phyloP scores from a whole-genome alignment of 2,888 invertebrate genomes.

The Polydesmus complanatus region DNA sequence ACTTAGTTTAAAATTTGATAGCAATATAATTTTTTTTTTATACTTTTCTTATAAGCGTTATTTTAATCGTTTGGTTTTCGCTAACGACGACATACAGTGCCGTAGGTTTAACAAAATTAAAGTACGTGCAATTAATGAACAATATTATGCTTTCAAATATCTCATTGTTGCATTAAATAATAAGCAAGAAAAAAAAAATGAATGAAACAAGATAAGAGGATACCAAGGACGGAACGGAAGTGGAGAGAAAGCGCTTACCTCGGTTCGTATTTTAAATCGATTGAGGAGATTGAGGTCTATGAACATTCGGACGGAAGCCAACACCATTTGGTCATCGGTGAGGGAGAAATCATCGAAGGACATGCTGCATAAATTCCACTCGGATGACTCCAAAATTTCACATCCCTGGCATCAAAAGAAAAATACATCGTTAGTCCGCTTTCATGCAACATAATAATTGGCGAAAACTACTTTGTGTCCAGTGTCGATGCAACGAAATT shows the following conservation, averaged over 20 bases:
- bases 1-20: too few relatives aligned
- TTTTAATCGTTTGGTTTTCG: too few relatives aligned
- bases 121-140: too few relatives aligned
- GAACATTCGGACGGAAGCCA: slow-evolving; percentile 39
- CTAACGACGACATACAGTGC: too few relatives aligned
- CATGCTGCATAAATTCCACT: slow-evolving; percentile 34
- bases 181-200: neutral
- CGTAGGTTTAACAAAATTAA: too few relatives aligned
- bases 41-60: too few relatives aligned
- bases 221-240: too few relatives aligned
- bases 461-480: neutral
- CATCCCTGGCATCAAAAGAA: slow-evolving; percentile 7
- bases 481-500: slow-evolving; percentile 4
- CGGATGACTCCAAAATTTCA: slow-evolving; percentile 29
- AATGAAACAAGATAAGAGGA: neutral
- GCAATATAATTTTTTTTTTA: too few relatives aligned
- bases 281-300: slow-evolving; percentile 36
- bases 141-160: too few relatives aligned
- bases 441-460: too few relatives aligned
- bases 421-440: neutral
- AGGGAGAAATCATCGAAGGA: slow-evolving; percentile 40
- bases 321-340: slow-evolving; percentile 36
- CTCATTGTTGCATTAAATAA: too few relatives aligned
- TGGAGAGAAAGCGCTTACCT: too few relatives aligned
- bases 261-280: slow-evolving; percentile 37